Evolutionary conservation across 2,888 invertebrate genomes (phyloP), one percentile per base, ranked within the genome.

Genomic region (Lepetodrilus schrolli): DNA sequence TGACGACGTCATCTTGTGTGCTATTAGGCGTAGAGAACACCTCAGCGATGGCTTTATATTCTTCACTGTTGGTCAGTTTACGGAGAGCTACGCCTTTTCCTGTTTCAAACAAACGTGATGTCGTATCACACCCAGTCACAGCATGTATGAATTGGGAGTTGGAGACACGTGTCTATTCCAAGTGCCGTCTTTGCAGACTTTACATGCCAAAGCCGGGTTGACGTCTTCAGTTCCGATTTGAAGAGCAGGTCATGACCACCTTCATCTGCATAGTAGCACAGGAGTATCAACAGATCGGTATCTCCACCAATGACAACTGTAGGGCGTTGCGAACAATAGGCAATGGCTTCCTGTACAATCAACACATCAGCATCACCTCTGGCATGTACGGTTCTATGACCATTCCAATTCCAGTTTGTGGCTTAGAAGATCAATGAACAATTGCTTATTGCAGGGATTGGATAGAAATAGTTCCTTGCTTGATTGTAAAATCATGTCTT

Each of bases 361-460:
- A 74, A 20, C 1, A 75, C 10, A 66, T 81, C 80, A 20, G 81
- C 80, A 50, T 80, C 81, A 4, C 68, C 70, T 1, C 21, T 36
- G 48, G 81, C 78, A 43, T 81, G 74, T 21, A 50, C 20, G 7
- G 37, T 43, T 34, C 17, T 68, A 13, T 36, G 21, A 13, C 70
- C 72, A 49, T n/a, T 8, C n/a, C 13, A 37, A 50, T 21, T 58
- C 7, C 13, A 81, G 66, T 10, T 74, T 49, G 13, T 68, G 34
- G 58, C 68, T 37, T 17, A 81, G 66, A 20, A 76, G 10, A 37
- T 68, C 36, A 3, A 80, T 79, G 58, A 81, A 80, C 5, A n/a
- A 36, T 38, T 79, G 81, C 70, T 79, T 81, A 74, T 81, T 81
- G 13, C 13, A 7, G 8, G 7, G 7, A 13, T 37, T 37, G 38